A percentile compares a stretch with the other conserved stretches of the same genome.
These are phyloP conservation scores for Drosophila equinoxialis DNA, from an alignment of 1,140 invertebrate genomes.

Conservation along the genomic window DNA sequence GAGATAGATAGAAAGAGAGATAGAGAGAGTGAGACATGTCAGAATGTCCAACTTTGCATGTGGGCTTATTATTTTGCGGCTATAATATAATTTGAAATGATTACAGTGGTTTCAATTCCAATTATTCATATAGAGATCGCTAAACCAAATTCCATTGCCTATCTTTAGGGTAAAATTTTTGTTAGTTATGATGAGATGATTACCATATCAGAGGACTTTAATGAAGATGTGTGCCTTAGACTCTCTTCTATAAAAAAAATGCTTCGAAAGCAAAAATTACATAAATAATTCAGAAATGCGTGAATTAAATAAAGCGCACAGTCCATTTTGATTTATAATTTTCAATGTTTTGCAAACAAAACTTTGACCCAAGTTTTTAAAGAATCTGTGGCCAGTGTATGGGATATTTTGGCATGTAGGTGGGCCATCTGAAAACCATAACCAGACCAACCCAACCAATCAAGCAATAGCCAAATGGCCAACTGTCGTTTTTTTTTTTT, in stretches of 20 bases:
- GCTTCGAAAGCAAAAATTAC: too few species aligned
- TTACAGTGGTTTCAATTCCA: conserved; percentile 46
- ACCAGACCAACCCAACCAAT: background rate
- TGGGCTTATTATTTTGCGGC: conserved; percentile 61
- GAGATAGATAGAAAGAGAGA: conserved; percentile 8
- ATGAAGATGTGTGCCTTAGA: too few species aligned
- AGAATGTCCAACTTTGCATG: conserved; percentile 59
- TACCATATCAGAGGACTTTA: too few species aligned
- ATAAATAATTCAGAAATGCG: too few species aligned
- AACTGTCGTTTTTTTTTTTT: conserved; percentile 46
- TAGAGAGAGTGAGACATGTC: background rate
- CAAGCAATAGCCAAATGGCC: conserved; percentile 27
- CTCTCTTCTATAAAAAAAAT: too few species aligned
- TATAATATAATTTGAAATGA: conserved; percentile 5
- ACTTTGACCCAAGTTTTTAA: background rate
- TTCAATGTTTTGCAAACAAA: too few species aligned
- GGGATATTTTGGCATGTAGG: conserved; percentile 5
- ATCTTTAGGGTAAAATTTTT: background rate
- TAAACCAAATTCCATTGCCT: background rate
- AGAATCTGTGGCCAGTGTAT: background rate
- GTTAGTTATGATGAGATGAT: too few species aligned
- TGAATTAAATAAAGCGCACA: too few species aligned
- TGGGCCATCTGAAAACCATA: background rate
- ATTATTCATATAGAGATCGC: too few species aligned
- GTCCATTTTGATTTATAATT: too few species aligned